Percentiles rank a stretch among this genome's conserved stretches.
Conservation (phyloP, 2,113 vertebrate species). For the Dipodomys spectabilis region DNA sequence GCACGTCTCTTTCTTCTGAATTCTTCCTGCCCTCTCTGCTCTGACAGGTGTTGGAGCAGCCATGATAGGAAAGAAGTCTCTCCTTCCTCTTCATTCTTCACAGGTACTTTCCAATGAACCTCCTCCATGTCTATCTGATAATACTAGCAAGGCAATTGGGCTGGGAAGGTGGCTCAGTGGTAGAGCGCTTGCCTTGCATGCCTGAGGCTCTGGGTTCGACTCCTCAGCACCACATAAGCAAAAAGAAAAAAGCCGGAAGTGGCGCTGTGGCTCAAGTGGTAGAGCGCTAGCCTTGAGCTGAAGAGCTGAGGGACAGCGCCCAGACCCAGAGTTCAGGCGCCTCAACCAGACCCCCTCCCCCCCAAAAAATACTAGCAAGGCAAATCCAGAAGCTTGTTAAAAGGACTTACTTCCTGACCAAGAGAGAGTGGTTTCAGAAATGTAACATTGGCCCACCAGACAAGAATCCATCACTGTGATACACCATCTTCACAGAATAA, state of each 20-base stretch:
- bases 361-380: not conserved
- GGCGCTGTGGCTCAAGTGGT: too few relatives aligned
- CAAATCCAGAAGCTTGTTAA: not conserved
- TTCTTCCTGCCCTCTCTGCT: not conserved
- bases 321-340: too few relatives aligned
- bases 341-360: too few relatives aligned
- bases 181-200: too few relatives aligned
- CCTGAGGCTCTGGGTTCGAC: too few relatives aligned
- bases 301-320: too few relatives aligned
- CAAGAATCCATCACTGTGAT: not conserved
- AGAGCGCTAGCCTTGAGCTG: too few relatives aligned
- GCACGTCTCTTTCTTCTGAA: not conserved
- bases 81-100: not conserved
- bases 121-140: too few relatives aligned
- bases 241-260: too few relatives aligned
- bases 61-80: not conserved
- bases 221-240: too few relatives aligned
- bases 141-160: not conserved
- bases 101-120: not conserved
- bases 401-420: not conserved
- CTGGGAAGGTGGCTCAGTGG: too few relatives aligned
- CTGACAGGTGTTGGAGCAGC: fast-evolving
- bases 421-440: not conserved
- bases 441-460: not conserved
- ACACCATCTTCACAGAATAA: not conserved